Conservation (phyloP, 1,140 invertebrate species). For the Heliconius melpomene region DNA sequence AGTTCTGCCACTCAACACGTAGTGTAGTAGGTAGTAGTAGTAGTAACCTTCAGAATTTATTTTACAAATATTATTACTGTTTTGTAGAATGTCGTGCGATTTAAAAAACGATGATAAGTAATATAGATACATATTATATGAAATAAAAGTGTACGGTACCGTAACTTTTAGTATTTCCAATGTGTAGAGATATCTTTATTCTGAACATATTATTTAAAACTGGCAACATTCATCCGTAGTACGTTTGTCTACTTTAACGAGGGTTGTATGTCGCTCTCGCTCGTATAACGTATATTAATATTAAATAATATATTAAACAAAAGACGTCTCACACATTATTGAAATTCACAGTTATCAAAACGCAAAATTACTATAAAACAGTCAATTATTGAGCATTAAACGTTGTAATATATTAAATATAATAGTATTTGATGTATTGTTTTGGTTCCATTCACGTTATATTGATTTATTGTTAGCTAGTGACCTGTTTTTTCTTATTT, state of each 20-base stretch:
- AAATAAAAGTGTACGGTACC: no score
- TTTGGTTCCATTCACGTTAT: conserved; percentile 71
- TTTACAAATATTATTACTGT: no score
- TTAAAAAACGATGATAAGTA: no score
- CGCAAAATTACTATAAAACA: neutral
- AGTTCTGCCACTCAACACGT: no score
- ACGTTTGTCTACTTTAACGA: conserved; percentile 19
- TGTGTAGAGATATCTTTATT: neutral
- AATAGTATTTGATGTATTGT: conserved; percentile 50
- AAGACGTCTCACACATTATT: neutral
- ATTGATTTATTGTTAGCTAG: conserved; percentile 77
- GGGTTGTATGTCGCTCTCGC: conserved; percentile 24
- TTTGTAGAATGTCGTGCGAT: no score
- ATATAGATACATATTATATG: no score
- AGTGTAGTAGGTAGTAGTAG: no score
- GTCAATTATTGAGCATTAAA: neutral
- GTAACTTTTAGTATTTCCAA: neutral
- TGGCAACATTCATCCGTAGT: conserved; percentile 28
- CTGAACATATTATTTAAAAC: conserved; percentile 5
- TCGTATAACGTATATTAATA: conserved; percentile 2
- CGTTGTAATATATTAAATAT: neutral
- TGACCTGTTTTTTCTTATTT: conserved; percentile 74
- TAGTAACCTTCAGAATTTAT: no score
- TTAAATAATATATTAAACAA: conserved; percentile 14
- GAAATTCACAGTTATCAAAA: neutral